Base-by-base conservation (phyloP, 2,113 vertebrate genomes). In the Hemichromis elongatus region DNA sequence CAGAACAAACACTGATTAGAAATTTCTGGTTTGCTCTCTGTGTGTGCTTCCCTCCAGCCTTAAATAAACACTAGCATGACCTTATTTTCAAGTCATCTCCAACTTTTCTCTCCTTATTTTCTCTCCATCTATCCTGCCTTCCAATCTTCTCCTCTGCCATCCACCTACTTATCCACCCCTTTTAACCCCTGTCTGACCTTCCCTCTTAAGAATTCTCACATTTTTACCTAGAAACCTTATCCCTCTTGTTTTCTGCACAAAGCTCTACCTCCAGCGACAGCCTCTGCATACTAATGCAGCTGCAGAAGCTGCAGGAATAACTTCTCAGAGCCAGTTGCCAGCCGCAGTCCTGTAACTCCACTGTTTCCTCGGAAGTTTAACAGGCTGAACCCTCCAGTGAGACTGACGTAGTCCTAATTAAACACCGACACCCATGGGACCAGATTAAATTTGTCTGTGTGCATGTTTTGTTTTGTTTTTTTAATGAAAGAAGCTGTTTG, bases 351-450 rank as follows among this genome's bases (percentile, higher is more conserved):
- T 52, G 50, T 83, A 63, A 86, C 91, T 85, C 88, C 77, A 81
- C 42, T 26, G 45, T 42, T 80, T 89, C 79, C 87, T 70, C 70
- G 89, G 52, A 88, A 89, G 73, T 86, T 88, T 79, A 87, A 82
- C 84, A 61, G 82, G 53, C 88, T 86, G 85, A 85, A 85, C 88
- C 86, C 83, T 79, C 26, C 7, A 52, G 84, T 16, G 12, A 77
- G 61, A 84, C 30, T 7, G 50, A 73, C 89, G 61, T 0, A 10
- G 63, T 84, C 53, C 88, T 85, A 91, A 92, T 94, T 91, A 92
- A 84, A 91, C 50, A 57, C 9, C 0, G 79, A 81, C 68, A 86
- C 52, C 37, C 57, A 14, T 5, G 81, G 0, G 81, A 88, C 11
- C 21, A 53, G 56, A 47, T 80, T 54, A 45, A 86, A 80, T 59